Evolutionary conservation across 2,113 vertebrate species (phyloP), one percentile per base, ranked within the genome.

Genomic region (Pseudorhombus dupliciocellatus): DNA sequence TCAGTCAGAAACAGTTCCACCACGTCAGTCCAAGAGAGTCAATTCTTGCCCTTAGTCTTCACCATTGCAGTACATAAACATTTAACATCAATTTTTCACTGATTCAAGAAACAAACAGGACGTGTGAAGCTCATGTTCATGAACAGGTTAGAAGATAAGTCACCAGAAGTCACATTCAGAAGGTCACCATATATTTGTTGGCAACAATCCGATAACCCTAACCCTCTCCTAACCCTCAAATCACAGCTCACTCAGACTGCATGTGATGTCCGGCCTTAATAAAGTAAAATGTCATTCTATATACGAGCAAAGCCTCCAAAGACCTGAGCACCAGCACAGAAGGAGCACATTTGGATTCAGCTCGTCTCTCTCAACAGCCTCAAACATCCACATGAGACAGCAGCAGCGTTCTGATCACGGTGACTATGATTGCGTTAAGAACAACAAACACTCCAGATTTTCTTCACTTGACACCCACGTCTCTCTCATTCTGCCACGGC

Each of bases 401-500:
- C 48, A 59, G 18, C 10, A n/a, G 21, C 4, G 0, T 5, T 25
- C 4, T 52, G 21, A 66, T 28, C 34, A 40, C 16, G 8, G 12
- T 54, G 44, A 50, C 67, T 40, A 25, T 21, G 42, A 52, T 37
- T 72, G 4, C n/a, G 37, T 50, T 7, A 51, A 37, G 14, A 58
- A 28, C 5, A 1, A 21, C 7, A 63, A 69, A 53, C n/a, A 54
- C 31, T 66, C 52, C 24, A 70, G 31, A 70, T 28, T 21, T 40
- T 21, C 52, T 51, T 21, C 40, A 40, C 58, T 52, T 61, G 54
- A 69, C 42, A 20, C 21, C 42, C 28, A 4, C 46, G 21, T 56
- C 30, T 59, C 50, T 56, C 34, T 14, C 25, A 5, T n/a, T 60
- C 34, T 12, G 51, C 24, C 26, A 6, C 2, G 0, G 51, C 64